These are phyloP conservation scores for Meghimatium bilineatum DNA, from an alignment of 2,888 invertebrate genomes.

Conservation along the genomic window DNA sequence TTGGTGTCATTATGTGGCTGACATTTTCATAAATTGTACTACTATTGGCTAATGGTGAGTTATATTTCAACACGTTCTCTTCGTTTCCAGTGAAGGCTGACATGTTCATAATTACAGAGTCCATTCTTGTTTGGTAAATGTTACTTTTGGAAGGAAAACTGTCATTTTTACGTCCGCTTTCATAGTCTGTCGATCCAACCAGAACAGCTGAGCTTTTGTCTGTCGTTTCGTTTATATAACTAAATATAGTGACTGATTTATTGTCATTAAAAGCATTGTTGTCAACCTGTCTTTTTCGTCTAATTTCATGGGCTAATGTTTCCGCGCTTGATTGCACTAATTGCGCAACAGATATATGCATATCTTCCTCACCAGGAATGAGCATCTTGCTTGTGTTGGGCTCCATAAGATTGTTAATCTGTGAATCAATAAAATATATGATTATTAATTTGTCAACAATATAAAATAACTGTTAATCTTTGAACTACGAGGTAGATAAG, in stretches of 20 bases:
- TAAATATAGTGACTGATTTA: no score
- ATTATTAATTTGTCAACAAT: no score
- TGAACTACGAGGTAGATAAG: no score
- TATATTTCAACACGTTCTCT: neutral
- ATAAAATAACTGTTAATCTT: no score
- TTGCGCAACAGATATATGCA: no score
- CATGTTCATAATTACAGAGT: neutral
- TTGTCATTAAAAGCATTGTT: neutral
- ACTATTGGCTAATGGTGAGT: no score
- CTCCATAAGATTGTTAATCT: conserved; percentile 16
- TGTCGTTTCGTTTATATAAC: neutral
- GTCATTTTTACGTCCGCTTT: neutral
- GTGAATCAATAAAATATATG: neutral
- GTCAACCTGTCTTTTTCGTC: neutral
- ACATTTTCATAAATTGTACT: neutral
- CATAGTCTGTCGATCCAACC: neutral
- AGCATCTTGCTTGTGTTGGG: neutral
- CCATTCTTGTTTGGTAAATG: no score
- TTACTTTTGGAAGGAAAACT: neutral
- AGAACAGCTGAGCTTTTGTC: neutral
- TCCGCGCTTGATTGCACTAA: neutral
- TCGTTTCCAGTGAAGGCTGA: neutral
- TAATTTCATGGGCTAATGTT: neutral
- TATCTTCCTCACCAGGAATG: neutral
- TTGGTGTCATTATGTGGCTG: neutral